Evolutionary conservation across 2,888 invertebrate species (phyloP).

Genomic region (Ashinkailepas kermadecensis): DNA sequence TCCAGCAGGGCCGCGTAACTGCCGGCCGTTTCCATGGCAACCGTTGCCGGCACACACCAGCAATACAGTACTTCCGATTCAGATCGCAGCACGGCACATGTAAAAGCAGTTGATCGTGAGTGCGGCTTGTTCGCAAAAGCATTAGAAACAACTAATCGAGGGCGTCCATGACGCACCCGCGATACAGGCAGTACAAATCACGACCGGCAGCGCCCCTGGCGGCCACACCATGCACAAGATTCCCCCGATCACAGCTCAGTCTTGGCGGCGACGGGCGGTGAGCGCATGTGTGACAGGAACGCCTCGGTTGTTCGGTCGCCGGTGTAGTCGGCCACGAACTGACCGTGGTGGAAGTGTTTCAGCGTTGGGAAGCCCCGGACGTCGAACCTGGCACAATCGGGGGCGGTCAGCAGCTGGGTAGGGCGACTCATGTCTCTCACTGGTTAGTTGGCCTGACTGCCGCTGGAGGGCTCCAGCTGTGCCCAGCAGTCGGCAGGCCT

Average conservation of each 20-base stretch:
- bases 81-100: too few relatives aligned
- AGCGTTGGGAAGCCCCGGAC: constrained; percentile 73
- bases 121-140: too few relatives aligned
- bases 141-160: too few relatives aligned
- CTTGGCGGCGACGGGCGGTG: constrained; percentile 63
- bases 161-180: too few relatives aligned
- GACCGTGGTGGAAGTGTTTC: constrained; percentile 68
- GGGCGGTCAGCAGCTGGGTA: background rate
- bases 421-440: background rate
- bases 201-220: too few relatives aligned
- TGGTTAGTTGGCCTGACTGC: background rate
- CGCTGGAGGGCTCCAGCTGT: background rate
- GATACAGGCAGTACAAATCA: too few relatives aligned
- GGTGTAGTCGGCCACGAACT: constrained; percentile 68
- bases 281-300: constrained; percentile 74
- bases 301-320: constrained; percentile 65
- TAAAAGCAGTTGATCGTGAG: too few relatives aligned
- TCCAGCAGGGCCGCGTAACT: too few relatives aligned
- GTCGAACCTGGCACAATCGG: constrained; percentile 38
- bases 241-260: background rate
- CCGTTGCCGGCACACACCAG: too few relatives aligned
- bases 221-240: too few relatives aligned
- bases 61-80: too few relatives aligned
- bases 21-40: too few relatives aligned
- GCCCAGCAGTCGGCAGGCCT: background rate